Percentiles rank a stretch among this genome's conserved stretches.
Evolutionary conservation across 92 coral and sea anemone genomes (phyloP).

Genomic region (Actinostola sp.): DNA sequence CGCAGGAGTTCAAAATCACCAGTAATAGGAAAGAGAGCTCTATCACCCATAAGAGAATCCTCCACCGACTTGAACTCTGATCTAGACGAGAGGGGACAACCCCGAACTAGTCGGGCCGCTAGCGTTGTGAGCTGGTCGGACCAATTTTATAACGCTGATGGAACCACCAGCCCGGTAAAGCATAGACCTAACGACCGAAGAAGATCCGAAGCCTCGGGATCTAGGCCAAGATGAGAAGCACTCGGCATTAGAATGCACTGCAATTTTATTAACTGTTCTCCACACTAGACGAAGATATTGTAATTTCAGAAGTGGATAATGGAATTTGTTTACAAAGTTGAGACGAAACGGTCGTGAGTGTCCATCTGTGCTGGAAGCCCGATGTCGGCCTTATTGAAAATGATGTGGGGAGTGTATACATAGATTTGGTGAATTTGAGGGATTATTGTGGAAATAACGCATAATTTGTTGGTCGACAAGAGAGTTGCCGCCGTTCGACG

Average conservation of each 20-base stretch:
- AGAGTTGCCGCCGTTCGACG: too few relatives aligned
- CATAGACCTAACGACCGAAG: constrained; percentile 74
- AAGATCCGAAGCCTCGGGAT: constrained; percentile 74
- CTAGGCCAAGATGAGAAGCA: constrained; percentile 66
- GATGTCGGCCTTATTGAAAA: too few relatives aligned
- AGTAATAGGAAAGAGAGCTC: constrained; percentile 81
- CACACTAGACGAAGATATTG: constrained; percentile 10
- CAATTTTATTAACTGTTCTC: constrained; percentile 6
- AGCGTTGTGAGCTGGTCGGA: constrained; percentile 99
- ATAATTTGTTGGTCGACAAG: too few relatives aligned
- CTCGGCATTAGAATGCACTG: neutral
- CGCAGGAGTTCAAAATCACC: constrained; percentile 86
- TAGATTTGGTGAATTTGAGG: too few relatives aligned
- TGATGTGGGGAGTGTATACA: too few relatives aligned
- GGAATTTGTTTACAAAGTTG: neutral
- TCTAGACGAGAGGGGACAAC: constrained; percentile 73
- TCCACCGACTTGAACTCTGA: constrained; percentile 66
- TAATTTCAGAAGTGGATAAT: constrained; percentile 39
- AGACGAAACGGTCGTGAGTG: too few relatives aligned
- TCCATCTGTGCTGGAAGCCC: too few relatives aligned
- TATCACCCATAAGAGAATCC: constrained; percentile 93
- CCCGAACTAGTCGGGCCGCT: constrained; percentile 78
- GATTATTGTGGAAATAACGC: too few relatives aligned
- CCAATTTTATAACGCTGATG: constrained; percentile 75
- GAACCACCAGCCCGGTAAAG: constrained; percentile 80